Percentiles rank a stretch among this genome's conserved stretches.
These are phyloP conservation scores for Beaufortia kweichowensis DNA, from an alignment of 2,113 vertebrate genomes.

Conservation along the genomic window DNA sequence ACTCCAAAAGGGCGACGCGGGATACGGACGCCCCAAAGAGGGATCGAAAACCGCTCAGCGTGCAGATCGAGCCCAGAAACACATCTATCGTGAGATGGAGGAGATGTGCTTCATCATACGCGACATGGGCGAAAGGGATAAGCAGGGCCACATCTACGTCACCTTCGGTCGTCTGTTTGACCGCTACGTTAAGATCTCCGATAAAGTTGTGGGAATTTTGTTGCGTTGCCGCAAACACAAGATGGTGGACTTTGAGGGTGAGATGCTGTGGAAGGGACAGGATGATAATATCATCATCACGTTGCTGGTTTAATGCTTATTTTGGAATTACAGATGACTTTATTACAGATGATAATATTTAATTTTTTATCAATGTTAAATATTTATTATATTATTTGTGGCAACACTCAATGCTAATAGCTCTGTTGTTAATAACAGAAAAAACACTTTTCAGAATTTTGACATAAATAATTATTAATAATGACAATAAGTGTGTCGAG, in stretches of 20 bases:
- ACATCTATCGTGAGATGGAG: constrained; percentile 79
- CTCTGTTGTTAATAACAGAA: too few species aligned
- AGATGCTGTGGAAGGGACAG: constrained; percentile 82
- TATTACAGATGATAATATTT: too few species aligned
- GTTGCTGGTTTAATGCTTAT: constrained; percentile 60
- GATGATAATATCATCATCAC: constrained; percentile 76
- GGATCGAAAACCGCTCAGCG: constrained; percentile 77
- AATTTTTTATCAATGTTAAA: too few species aligned
- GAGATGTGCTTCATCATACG: constrained; percentile 81
- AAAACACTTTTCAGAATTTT: too few species aligned
- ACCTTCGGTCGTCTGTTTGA: constrained; percentile 78
- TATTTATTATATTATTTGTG: too few species aligned
- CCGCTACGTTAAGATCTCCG: constrained; percentile 80
- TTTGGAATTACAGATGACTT: too few species aligned
- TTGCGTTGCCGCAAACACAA: constrained; percentile 81
- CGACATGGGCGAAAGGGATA: constrained; percentile 69
- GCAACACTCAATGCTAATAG: too few species aligned
- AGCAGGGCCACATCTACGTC: constrained; percentile 61
- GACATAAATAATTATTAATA: too few species aligned
- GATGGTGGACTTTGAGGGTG: constrained; percentile 78
- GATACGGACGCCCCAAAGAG: constrained; percentile 78
- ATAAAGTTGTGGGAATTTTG: constrained; percentile 81
- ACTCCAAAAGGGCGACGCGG: constrained; percentile 74
- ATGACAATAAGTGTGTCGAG: too few species aligned
- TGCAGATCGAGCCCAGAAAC: constrained; percentile 73